Evolutionary conservation across 2,888 invertebrate species (phyloP).

Genomic region (Ethmia dodecea): DNA sequence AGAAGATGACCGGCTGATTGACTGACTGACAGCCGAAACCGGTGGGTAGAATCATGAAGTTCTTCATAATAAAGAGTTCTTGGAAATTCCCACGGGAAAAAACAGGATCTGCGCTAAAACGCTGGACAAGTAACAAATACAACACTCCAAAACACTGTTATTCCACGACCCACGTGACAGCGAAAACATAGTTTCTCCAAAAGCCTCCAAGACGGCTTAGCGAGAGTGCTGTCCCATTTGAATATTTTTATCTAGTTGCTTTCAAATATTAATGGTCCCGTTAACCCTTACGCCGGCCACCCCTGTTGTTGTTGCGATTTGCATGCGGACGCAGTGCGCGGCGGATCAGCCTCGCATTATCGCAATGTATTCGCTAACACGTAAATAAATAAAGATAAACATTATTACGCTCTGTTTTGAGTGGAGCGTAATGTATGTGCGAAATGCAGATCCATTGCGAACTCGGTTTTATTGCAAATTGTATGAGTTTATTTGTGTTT

Average conservation of each 20-base stretch:
- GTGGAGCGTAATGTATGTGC: conserved; percentile 11
- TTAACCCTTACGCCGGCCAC: conserved; percentile 62
- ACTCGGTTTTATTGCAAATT: background rate
- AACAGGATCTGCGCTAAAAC: too few relatives aligned
- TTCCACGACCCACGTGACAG: too few relatives aligned
- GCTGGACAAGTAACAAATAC: too few relatives aligned
- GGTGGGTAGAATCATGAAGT: too few relatives aligned
- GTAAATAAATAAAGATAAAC: conserved; percentile 73
- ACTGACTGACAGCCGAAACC: too few relatives aligned
- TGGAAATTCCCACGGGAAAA: too few relatives aligned
- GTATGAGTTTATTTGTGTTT: too few relatives aligned
- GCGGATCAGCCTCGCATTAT: conserved; percentile 58
- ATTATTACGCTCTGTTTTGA: conserved; percentile 24
- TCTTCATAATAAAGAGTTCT: too few relatives aligned
- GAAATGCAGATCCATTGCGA: conserved; percentile 9
- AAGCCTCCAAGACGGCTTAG: conserved; percentile 27
- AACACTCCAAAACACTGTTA: too few relatives aligned
- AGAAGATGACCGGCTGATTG: too few relatives aligned
- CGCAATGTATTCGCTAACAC: conserved; percentile 65
- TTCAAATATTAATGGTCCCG: conserved; percentile 73
- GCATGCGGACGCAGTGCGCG: conserved; percentile 46
- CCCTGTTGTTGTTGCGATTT: conserved; percentile 71
- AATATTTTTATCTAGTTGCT: conserved; percentile 68
- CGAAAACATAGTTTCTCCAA: too few relatives aligned
- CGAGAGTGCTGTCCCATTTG: conserved; percentile 37